phyloP scores from a whole-genome alignment of 2,888 invertebrate species.

The Oscheius myriophilus region DNA sequence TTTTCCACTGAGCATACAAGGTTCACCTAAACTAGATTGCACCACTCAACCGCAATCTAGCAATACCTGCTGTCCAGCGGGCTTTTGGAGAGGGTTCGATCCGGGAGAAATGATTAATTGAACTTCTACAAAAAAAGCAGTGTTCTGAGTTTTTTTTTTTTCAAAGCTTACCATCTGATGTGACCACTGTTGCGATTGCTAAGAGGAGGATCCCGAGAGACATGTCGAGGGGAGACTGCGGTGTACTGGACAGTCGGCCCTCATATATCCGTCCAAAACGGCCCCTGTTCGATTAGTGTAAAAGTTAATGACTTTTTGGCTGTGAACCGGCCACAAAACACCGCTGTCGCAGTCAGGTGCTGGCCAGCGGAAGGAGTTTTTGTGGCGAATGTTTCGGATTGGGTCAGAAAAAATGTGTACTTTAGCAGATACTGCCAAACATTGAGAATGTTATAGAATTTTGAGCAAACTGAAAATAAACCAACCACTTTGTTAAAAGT shows the following conservation, averaged over 20 bases:
- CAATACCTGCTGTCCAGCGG: slow-evolving; percentile 40
- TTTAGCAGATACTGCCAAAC: neutral
- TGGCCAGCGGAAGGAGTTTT: neutral
- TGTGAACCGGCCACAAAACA: slow-evolving; percentile 13
- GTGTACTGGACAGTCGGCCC: slow-evolving; percentile 26
- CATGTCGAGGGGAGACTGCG: slow-evolving; percentile 21
- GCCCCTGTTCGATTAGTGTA: slow-evolving; percentile 22
- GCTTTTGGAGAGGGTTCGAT: slow-evolving; percentile 46
- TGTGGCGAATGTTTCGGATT: too few relatives aligned
- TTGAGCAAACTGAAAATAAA: neutral
- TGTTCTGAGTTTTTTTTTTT: neutral
- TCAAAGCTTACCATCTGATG: neutral
- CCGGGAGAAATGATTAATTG: slow-evolving; percentile 40
- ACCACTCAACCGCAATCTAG: neutral
- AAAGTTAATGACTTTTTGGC: slow-evolving; percentile 25
- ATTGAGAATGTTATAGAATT: neutral
- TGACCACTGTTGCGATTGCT: neutral
- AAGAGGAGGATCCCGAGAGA: slow-evolving; percentile 7
- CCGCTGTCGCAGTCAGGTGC: slow-evolving; percentile 13
- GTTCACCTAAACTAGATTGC: slow-evolving; percentile 21
- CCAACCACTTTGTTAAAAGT: neutral
- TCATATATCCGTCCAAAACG: slow-evolving; percentile 27
- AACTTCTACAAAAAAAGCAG: slow-evolving; percentile 11
- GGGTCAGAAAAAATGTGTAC: neutral
- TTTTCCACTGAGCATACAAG: slow-evolving; percentile 45